These are phyloP conservation scores for Rhagologus leucostigma DNA, from an alignment of 2,113 vertebrate species.

Conservation along the genomic window DNA sequence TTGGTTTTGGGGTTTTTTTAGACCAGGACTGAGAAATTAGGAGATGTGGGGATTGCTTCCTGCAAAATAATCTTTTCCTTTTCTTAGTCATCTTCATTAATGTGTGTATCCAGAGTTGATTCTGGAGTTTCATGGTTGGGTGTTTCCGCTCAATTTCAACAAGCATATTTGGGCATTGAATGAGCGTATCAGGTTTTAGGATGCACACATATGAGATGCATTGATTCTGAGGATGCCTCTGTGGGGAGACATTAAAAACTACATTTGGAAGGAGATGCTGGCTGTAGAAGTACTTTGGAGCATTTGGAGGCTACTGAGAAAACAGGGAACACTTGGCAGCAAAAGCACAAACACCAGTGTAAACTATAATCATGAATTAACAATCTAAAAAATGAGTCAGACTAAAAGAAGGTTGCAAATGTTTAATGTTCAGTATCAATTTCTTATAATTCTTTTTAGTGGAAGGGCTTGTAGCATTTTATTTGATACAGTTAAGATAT, in stretches of 20 bases:
- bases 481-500: background rate
- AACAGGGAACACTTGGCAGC: background rate
- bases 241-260: background rate
- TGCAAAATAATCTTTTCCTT: background rate
- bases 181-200: background rate
- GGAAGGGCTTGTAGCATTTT: background rate
- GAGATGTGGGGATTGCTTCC: background rate
- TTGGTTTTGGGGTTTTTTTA: background rate
- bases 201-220: background rate
- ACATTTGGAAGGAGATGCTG: background rate
- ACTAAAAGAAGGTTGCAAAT: background rate
- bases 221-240: background rate
- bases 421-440: background rate
- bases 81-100: background rate
- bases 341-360: background rate
- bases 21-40: background rate
- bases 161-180: background rate
- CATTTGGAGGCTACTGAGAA: background rate
- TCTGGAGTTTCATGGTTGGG: background rate
- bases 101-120: background rate
- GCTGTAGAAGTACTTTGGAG: background rate
- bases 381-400: background rate
- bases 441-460: background rate
- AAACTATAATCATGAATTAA: background rate
- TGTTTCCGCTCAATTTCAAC: background rate